phyloP scores from a whole-genome alignment of 2,888 invertebrate genomes.

The Helicoverpa assulta region DNA sequence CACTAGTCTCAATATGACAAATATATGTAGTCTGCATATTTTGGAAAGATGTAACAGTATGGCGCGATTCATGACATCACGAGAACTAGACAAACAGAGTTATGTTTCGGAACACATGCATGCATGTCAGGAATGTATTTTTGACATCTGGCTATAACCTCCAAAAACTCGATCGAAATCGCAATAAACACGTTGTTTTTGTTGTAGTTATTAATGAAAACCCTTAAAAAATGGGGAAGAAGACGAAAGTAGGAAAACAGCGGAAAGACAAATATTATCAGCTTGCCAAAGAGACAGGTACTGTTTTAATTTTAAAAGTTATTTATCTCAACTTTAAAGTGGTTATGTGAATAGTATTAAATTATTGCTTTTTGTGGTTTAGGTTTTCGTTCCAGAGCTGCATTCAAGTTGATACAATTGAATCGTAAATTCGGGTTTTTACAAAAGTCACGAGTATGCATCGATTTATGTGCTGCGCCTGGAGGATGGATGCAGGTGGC shows the following conservation, averaged over 20 bases:
- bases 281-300: slow-evolving; percentile 99
- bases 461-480: slow-evolving; percentile 99
- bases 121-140: not conserved
- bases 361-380: slow-evolving; percentile 58
- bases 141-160: slow-evolving; percentile 33
- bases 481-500: slow-evolving; percentile 99
- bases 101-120: no score
- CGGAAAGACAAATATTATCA: slow-evolving; percentile 99
- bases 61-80: no score
- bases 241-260: slow-evolving; percentile 98
- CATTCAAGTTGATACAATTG: slow-evolving; percentile 99
- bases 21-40: no score
- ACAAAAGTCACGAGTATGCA: slow-evolving; percentile 98
- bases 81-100: no score
- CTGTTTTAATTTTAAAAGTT: slow-evolving; percentile 29
- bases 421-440: slow-evolving; percentile 99
- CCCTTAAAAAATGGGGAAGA: slow-evolving; percentile 95
- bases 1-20: no score
- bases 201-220: slow-evolving; percentile 32
- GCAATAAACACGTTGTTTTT: slow-evolving; percentile 41
- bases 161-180: slow-evolving; percentile 15
- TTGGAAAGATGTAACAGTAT: no score
- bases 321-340: not conserved
- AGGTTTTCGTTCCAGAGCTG: slow-evolving; percentile 99
- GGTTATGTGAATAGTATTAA: slow-evolving; percentile 2